Evolutionary conservation across 2,113 vertebrate species (phyloP), one percentile per base, ranked within the genome.

Genomic region (Osmerus eperlanus): DNA sequence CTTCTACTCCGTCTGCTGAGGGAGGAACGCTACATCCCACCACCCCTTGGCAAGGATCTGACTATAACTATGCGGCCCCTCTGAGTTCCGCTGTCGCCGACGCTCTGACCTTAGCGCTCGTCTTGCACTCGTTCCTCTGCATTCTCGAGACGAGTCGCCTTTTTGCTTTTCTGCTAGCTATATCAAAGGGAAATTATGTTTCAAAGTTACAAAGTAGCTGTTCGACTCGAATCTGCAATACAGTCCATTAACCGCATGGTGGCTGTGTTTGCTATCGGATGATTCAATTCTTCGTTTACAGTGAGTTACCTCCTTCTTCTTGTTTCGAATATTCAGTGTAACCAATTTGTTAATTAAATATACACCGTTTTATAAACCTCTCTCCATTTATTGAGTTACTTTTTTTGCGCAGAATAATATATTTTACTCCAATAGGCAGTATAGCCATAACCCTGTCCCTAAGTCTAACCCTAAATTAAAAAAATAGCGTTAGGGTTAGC

Each of bases 21-120:
- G 71, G 94, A 96, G 84, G 96, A 99, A 70, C 94, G 95, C 63
- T 97, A 96, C 0, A 82, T 97, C 90, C 89, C 90, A 85, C 95
- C 96, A 29, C 93, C 91, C 0, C 54, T 91, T 21, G 93, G 93
- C 84, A 29, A 88, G 69, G 85, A 94, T 79, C 93, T 97, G 56
- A 95, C 94, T 4, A 93, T 99, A 71, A 94, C 94, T 63, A 91
- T 97, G 0, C 85, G 84, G 2, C 86, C 85, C 0, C 71, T 92
- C 70, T 90, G 61, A 41, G 25, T 8, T 18, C 2, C 15, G 15
- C n/a, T 12, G 3, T 54, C 3, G 52, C 2, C 52, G 18, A 8
- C 2, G 3, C 14, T 55, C 54, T 55, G 54, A 5, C 18, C 54
- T 55, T 16, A 16, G 14, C 18, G 2, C 54, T 55, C 3, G 14